These are phyloP conservation scores for Gouania willdenowi DNA, from an alignment of 2,797 vertebrate genomes.

Conservation along the genomic window DNA sequence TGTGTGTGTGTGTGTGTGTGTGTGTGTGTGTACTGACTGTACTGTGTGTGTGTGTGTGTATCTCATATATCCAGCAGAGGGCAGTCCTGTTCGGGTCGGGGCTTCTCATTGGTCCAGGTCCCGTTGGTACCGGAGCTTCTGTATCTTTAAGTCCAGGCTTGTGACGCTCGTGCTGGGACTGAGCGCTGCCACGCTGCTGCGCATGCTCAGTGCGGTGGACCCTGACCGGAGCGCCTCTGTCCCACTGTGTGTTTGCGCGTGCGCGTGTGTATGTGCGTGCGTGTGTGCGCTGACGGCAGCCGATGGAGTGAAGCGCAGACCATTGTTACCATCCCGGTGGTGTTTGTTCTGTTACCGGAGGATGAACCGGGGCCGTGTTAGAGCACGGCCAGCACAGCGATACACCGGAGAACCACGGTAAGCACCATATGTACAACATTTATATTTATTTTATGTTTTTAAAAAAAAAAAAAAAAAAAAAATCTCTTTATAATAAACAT, in stretches of 20 bases:
- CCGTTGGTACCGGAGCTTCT: constrained; percentile 8
- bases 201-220: constrained; percentile 44
- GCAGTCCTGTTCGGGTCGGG: too few relatives aligned
- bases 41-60: too few relatives aligned
- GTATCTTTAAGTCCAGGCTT: constrained; percentile 38
- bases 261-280: background rate
- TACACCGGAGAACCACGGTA: constrained; percentile 43
- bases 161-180: constrained; percentile 2
- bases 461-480: constrained; percentile 7
- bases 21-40: too few relatives aligned
- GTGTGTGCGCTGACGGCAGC: background rate
- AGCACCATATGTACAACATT: background rate
- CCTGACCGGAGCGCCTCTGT: constrained; percentile 15
- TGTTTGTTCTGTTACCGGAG: constrained; percentile 27
- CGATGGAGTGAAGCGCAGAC: constrained; percentile 29
- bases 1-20: too few relatives aligned
- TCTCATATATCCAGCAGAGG: too few relatives aligned
- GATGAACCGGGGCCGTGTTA: constrained; percentile 43
- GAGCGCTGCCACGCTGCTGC: constrained; percentile 42
- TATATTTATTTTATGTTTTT: constrained; percentile 5
- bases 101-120: too few relatives aligned
- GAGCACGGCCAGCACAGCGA: constrained; percentile 43
- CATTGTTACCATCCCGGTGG: constrained; percentile 49
- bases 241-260: background rate
- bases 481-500: too few relatives aligned